Base-by-base conservation (phyloP, 2,888 invertebrate genomes). In the Lasioglossum morio region DNA sequence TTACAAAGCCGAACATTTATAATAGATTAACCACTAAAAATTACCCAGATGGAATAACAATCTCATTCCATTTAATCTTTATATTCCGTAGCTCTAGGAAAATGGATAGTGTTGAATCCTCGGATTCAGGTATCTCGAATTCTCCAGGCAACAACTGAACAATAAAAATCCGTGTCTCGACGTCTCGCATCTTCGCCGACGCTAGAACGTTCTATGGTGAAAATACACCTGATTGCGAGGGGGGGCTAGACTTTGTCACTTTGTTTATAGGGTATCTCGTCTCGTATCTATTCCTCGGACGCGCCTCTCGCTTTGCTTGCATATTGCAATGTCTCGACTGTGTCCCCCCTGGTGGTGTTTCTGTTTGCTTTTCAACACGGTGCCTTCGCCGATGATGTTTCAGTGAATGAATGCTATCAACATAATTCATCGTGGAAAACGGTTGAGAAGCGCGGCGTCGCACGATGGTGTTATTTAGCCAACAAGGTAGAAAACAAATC, bases 391-490 rank as follows among this genome's bases (percentile, higher is more conserved):
- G 86, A 86, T 84, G 82, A 88, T 89, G 72, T 79, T 81, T 72
- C 53, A 53, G 66, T 77, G 86, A 79, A 91, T 84, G 90, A 89
- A 90, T 89, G 78, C 84, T 85, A 88, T 91, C 87, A 82, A 82
- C 84, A 90, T 91, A 85, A 90, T 86, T 80, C 88, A 81, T 40
- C 63, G 53, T 2, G 84, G 70, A 85, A 87, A n/a, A 88, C 85
- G 27, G 14, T 14, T 60, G 27, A n/a, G 60, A 79, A 70, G 72
- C 73, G 14, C 69, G 73, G 53, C 57, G 12, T 40, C 40, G 40
- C 40, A 0, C 16, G 4, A 16, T 4, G 16, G 16, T 46, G 46
- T 0, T 4, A 16, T 16, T 16, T 46, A 5, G 46, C 1, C 4
- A 16, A 19, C 16, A 16, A 46, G 16, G 4, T 12, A 16, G 46